Evolutionary conservation across 2,113 vertebrate species (phyloP), one percentile per base, ranked within the genome.

Genomic region (Ammodramus savannarum): DNA sequence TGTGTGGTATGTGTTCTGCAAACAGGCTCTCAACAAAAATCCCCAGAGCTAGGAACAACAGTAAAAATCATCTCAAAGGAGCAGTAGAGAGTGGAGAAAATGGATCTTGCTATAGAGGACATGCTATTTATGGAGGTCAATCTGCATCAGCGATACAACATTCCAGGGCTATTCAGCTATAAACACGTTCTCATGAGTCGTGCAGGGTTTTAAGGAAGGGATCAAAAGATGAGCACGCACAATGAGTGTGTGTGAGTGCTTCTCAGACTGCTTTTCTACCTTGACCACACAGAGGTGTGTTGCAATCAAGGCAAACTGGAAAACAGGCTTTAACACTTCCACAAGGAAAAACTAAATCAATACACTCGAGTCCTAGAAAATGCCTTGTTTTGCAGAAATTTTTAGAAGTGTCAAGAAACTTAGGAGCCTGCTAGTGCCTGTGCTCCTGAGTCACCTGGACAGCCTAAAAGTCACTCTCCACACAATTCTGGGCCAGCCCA

Each of bases 51-150:
- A 90, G 65, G 72, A 96, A 92, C 74, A 95, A 95, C 63, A 87
- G 38, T 51, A 97, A 96, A 94, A 93, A 94, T 91, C 66, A 94
- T 89, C 91, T 95, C 84, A 96, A 95, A 96, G 95, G 89, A 90
- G 87, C 38, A 89, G 75, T 78, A 87, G 78, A 87, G 92, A 84
- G 46, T 82, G 52, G 62, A 94, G 68, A 86, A 78, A 97, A 97
- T 94, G 76, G 82, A 96, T 85, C 69, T 57, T 80, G n/a, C 68
- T 69, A 89, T 73, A 55, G 44, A 96, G 90, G 78, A 96, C 78
- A 66, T 94, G 65, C 75, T 97, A 87, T 95, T 97, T 91, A 93
- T 95, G 88, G 95, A 90, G 91, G 82, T 93, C 79, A 96, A 80
- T 95, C 96, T 95, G 67, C 88, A 95, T 95, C 85, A 77, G 68